Percentiles rank a stretch among this genome's conserved stretches.
Evolutionary conservation across 2,113 vertebrate species (phyloP).

Genomic region (Nerophis lumbriciformis): DNA sequence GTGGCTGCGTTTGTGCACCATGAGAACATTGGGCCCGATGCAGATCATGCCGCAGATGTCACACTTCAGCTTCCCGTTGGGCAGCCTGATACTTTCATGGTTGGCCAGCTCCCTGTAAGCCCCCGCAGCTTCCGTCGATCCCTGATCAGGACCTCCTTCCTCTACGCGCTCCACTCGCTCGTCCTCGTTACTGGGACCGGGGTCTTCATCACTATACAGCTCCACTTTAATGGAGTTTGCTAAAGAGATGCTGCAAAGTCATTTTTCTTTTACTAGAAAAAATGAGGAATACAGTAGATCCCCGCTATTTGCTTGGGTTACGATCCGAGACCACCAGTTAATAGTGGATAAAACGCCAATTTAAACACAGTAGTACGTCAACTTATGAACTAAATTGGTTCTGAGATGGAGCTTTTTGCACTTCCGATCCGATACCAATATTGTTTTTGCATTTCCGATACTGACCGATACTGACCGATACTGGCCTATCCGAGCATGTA

Average conservation of each 20-base stretch:
- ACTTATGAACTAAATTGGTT: too few relatives aligned
- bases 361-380: too few relatives aligned
- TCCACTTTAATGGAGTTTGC: conserved; percentile 97
- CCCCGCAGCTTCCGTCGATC: conserved; percentile 71
- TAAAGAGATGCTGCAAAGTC: conserved; percentile 32
- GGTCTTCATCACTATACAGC: conserved; percentile 95
- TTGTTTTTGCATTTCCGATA: too few relatives aligned
- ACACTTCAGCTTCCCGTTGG: conserved; percentile 94
- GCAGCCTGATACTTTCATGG: conserved; percentile 80
- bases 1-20: conserved; percentile 98
- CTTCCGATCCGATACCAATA: too few relatives aligned
- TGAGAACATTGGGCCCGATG: conserved; percentile 95
- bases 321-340: too few relatives aligned
- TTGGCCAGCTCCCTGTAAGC: conserved; percentile 83
- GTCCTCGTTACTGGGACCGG: conserved; percentile 74
- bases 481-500: too few relatives aligned
- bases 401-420: too few relatives aligned
- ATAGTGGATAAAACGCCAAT: too few relatives aligned
- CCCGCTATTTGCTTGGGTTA: too few relatives aligned
- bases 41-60: conserved; percentile 97
- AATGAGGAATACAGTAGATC: neutral
- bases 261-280: neutral
- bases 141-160: conserved; percentile 68
- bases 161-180: conserved; percentile 75
- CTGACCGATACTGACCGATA: too few relatives aligned